These are phyloP conservation scores for Dromas ardeola DNA, from an alignment of 2,113 vertebrate species.

Conservation along the genomic window DNA sequence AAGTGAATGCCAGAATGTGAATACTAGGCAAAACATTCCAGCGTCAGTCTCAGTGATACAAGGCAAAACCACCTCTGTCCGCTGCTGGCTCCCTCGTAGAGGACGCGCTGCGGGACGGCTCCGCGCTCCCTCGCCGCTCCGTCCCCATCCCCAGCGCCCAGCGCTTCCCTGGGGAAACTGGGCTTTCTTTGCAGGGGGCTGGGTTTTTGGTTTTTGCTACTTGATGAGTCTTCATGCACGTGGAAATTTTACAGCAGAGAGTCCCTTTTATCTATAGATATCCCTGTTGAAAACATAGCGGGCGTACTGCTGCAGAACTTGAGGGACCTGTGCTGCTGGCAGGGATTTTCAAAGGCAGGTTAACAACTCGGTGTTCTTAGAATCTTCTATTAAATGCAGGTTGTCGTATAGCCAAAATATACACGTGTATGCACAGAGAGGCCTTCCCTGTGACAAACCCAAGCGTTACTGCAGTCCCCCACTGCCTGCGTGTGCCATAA, in stretches of 20 bases:
- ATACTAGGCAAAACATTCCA: background rate
- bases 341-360: no score
- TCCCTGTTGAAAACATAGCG: background rate
- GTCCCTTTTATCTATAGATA: background rate
- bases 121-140: background rate
- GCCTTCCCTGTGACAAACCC: background rate
- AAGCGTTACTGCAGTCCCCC: no score
- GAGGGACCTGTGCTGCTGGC: background rate
- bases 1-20: background rate
- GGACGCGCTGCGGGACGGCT: background rate
- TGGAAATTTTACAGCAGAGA: background rate
- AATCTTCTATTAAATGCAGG: no score
- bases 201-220: background rate
- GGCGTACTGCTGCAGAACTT: background rate
- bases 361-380: background rate
- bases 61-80: no score
- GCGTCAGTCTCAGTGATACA: accelerated
- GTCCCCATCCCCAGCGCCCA: no score
- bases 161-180: background rate
- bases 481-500: background rate
- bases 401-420: background rate
- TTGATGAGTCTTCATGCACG: background rate
- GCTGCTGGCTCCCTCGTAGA: background rate
- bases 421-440: background rate
- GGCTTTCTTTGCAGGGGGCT: background rate